Percentiles rank a stretch among this genome's conserved stretches.
phyloP scores from a whole-genome alignment of 2,888 invertebrate species.

The Mesorhabditis belari region DNA sequence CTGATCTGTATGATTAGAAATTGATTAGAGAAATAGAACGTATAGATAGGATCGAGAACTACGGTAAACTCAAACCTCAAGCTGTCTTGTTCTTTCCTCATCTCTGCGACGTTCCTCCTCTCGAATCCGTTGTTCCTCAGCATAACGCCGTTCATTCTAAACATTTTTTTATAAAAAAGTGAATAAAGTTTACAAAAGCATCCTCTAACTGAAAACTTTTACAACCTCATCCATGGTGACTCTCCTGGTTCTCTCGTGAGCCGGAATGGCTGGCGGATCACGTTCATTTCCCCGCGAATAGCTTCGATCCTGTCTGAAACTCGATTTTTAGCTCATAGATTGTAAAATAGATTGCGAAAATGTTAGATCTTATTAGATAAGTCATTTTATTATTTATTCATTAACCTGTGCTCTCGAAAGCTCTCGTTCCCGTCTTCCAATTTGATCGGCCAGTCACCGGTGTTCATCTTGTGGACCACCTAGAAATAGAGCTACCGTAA shows the following conservation, averaged over 20 bases:
- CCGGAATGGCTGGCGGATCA: neutral
- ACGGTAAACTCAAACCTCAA: neutral
- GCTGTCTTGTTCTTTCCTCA: neutral
- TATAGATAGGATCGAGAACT: no score
- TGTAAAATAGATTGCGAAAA: no score
- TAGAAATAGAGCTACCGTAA: neutral
- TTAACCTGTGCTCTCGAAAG: neutral
- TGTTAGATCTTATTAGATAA: no score
- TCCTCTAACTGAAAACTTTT: no score
- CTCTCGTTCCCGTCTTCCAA: slow-evolving; percentile 20
- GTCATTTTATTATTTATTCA: no score
- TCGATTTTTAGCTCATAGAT: neutral
- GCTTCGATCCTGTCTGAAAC: no score
- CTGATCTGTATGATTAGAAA: no score
- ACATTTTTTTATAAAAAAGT: neutral
- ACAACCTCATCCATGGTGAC: neutral
- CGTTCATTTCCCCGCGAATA: neutral
- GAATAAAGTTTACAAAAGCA: no score
- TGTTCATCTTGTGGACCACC: slow-evolving; percentile 35
- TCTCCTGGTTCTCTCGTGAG: neutral
- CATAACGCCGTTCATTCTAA: neutral
- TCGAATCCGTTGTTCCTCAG: neutral
- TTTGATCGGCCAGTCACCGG: slow-evolving; percentile 32
- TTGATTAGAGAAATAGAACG: no score
- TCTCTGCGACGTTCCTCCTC: neutral